Conservation (phyloP, 2,113 vertebrate species). For the Pithys albifrons region DNA sequence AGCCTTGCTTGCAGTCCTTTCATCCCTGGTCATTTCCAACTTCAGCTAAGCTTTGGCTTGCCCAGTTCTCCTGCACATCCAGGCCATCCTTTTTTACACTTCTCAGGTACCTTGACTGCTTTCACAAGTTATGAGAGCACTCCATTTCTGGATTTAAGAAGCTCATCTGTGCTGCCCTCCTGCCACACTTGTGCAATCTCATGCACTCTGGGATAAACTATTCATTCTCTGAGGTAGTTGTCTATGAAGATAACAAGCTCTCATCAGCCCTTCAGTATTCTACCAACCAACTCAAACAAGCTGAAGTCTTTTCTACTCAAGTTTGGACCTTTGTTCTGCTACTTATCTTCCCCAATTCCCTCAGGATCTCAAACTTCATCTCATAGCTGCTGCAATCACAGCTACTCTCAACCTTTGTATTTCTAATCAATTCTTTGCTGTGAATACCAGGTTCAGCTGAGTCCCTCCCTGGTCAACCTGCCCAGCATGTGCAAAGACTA, state of each 20-base stretch:
- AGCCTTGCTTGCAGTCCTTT: neutral
- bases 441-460: neutral
- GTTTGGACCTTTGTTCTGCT: neutral
- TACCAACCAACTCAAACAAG: neutral
- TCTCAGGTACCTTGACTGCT: neutral
- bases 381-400: neutral
- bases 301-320: neutral
- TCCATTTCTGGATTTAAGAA: neutral
- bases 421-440: neutral
- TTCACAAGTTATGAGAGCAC: fast-evolving
- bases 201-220: neutral
- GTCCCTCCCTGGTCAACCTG: neutral
- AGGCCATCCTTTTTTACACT: neutral
- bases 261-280: neutral
- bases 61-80: neutral
- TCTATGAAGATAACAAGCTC: neutral
- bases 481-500: neutral
- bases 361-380: neutral
- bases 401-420: neutral
- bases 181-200: neutral
- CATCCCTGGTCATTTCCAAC: neutral
- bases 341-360: neutral
- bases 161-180: fast-evolving
- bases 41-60: neutral
- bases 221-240: neutral